A percentile compares a stretch with the other conserved stretches of the same genome.
Conservation (phyloP, 2,888 invertebrate species). For the Clanis bilineata region DNA sequence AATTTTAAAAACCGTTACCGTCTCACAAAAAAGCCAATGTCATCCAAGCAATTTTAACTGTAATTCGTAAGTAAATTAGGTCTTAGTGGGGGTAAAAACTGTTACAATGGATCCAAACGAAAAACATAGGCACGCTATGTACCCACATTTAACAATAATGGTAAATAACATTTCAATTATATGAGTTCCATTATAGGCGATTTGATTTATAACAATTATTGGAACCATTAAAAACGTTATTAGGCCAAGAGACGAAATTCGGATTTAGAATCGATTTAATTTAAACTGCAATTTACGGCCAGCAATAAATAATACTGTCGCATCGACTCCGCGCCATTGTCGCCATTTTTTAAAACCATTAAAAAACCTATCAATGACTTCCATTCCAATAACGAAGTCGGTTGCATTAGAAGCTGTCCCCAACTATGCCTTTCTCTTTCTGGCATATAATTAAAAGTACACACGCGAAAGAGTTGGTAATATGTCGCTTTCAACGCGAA, state of each 20-base stretch:
- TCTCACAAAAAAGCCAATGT: not conserved
- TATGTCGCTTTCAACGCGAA: slow-evolving; percentile 50
- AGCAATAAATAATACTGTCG: slow-evolving; percentile 72
- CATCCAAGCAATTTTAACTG: not conserved
- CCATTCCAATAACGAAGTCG: slow-evolving; percentile 66
- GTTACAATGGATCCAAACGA: not conserved
- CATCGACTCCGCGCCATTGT: slow-evolving; percentile 69
- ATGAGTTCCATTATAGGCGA: slow-evolving; percentile 30
- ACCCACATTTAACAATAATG: slow-evolving; percentile 10
- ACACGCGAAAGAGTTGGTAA: slow-evolving; percentile 50
- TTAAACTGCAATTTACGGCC: slow-evolving; percentile 75
- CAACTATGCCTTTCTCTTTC: slow-evolving; percentile 51
- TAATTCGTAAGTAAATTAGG: not conserved
- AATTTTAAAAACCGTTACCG: not conserved
- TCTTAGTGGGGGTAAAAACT: not conserved
- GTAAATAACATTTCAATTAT: slow-evolving; percentile 8
- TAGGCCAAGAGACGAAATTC: slow-evolving; percentile 56
- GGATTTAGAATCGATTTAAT: slow-evolving; percentile 74
- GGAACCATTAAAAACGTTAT: slow-evolving; percentile 60
- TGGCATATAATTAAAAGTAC: slow-evolving; percentile 33
- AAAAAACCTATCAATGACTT: slow-evolving; percentile 77
- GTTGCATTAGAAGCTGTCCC: slow-evolving; percentile 55
- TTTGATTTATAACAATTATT: slow-evolving; percentile 71
- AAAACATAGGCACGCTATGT: slow-evolving; percentile 14
- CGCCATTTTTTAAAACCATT: slow-evolving; percentile 78